Base-by-base conservation (phyloP, 2,888 invertebrate species). In the Ennomos fuscantarius region DNA sequence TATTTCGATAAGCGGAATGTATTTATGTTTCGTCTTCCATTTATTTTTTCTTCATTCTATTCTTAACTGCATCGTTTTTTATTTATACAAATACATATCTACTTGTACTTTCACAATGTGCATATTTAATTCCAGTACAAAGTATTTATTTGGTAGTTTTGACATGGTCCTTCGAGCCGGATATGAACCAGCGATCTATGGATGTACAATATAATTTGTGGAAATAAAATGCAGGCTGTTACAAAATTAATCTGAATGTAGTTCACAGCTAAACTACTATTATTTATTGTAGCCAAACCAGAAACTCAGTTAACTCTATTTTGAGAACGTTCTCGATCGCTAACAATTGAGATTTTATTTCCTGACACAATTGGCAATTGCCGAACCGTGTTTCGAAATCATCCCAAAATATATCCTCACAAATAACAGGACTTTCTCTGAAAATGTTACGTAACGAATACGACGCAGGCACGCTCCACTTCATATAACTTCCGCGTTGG, bases 361-460 rank as follows among this genome's bases (percentile, higher is more conserved):
- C 66, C 68, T 70, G 76, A 70, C 76, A 81, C 73, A 76, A 78
- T 83, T 81, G 78, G 78, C 80, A 78, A 79, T 80, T 74, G 79
- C 49, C 45, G 61, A 66, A 73, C 74, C 69, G 67, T 74, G 69
- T 78, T 79, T 45, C 31, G 53, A 60, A 59, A 60, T 51, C 45
- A 37, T 52, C 47, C 45, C 32, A 45, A 55, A 58, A 54, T 53
- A 58, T 57, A 79, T 51, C 31, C 43, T 35, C 55, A 34, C 36
- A 43, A 36, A 55, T 47, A 53, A 53, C 58, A 70, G 67, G 63
- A 76, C 73, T 77, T 76, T 76, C 69, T 69, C 67, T 76, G 64
- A 73, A 80, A 63, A 59, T 68, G 35, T 48, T 50, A 76, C n/a
- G n/a, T n/a, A n/a, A n/a, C n/a, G n/a, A n/a, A n/a, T n/a, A n/a